Evolutionary conservation across 2,113 vertebrate species (phyloP), one percentile per base, ranked within the genome.

Genomic region (Mastomys natalensis): DNA sequence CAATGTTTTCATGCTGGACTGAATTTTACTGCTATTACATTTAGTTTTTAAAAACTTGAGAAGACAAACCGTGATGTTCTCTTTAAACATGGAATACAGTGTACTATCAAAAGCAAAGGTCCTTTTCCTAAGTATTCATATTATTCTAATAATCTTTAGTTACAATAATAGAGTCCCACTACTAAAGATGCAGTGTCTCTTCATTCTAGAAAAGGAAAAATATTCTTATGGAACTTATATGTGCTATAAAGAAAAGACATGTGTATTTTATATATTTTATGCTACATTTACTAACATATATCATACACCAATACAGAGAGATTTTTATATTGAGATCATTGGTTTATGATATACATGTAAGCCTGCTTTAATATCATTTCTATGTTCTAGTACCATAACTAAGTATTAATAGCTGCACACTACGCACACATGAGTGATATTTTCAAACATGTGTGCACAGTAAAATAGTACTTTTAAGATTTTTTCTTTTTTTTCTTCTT

Each of bases 61-160:
- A 78, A 93, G 4, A 26, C 90, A 87, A 97, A 95, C 40, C 93
- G 43, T 40, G 37, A 62, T 74, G 6, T 80, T 45, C 8, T n/a
- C 29, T 96, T 93, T 96, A 92, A 93, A 89, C 98, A 98, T 93
- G 91, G 72, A 70, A 97, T 95, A 95, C n/a, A 45, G 51, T n/a
- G 22, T 51, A 89, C 74, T 55, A 92, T 93, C 96, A 97, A 96
- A 97, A 19, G 21, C 26, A 90, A 78, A 95, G 43, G 26, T 66
- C 21, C 1, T 16, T 64, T 97, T 97, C 96, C 94, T 91, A 97
- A 94, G 43, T 89, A 90, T 22, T 93, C 26, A 37, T 90, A 24
- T 90, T 93, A 26, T 97, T 96, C 96, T 96, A 97, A 95, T 95
- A 97, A 90, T 93, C n/a, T 96, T 85, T 98, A 85, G 31, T 93